Evolutionary conservation across 2,113 vertebrate species (phyloP).

Genomic region (Pollachius pollachius): DNA sequence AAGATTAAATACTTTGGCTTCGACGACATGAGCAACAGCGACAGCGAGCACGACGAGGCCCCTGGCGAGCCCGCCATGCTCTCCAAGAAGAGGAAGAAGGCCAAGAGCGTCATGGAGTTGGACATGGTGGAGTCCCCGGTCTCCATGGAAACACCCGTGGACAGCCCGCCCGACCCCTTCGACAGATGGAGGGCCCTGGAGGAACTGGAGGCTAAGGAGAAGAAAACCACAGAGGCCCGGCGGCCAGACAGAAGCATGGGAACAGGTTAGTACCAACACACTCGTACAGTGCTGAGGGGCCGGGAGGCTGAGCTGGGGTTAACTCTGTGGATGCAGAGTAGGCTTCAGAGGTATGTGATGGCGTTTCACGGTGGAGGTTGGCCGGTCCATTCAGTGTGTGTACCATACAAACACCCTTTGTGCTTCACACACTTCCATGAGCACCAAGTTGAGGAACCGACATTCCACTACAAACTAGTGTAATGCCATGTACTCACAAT

Average conservation of each 20-base stretch:
- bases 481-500: neutral
- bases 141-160: slow-evolving; percentile 45
- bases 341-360: no score
- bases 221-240: slow-evolving; percentile 22
- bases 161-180: slow-evolving; percentile 42
- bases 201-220: slow-evolving; percentile 14
- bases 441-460: no score
- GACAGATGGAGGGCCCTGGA: slow-evolving; percentile 37
- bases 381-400: no score
- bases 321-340: no score
- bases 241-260: slow-evolving; percentile 15
- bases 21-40: slow-evolving; percentile 93
- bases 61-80: no score
- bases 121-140: slow-evolving; percentile 52
- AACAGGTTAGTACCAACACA: slow-evolving; percentile 41
- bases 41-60: slow-evolving; percentile 61
- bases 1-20: slow-evolving; percentile 99
- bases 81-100: slow-evolving; percentile 52
- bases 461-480: neutral
- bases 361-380: no score
- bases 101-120: slow-evolving; percentile 64
- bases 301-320: no score
- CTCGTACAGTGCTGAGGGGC: no score
- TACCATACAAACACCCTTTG: no score
- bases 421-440: no score